A percentile compares a stretch with the other conserved stretches of the same genome.
These are phyloP conservation scores for Sigmodon hispidus DNA, from an alignment of 2,113 vertebrate species.

Conservation along the genomic window DNA sequence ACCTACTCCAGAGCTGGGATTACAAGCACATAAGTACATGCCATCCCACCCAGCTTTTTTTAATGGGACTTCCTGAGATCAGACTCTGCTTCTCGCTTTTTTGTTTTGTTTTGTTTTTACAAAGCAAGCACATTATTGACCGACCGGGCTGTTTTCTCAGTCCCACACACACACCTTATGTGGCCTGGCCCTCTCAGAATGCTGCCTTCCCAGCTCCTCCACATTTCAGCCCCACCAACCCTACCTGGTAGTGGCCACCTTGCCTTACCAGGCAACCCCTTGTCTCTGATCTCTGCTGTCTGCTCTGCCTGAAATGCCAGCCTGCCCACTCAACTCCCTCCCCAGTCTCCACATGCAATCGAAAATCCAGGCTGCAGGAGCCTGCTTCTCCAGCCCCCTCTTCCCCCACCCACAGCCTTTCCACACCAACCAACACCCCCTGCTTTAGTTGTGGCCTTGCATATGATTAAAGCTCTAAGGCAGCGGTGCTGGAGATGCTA, in stretches of 20 bases:
- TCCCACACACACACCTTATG: not conserved
- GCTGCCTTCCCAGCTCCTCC: not conserved
- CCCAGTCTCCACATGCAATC: not conserved
- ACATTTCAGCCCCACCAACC: not conserved
- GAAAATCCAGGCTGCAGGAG: constrained; percentile 4
- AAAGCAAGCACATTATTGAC: no score
- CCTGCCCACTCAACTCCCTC: not conserved
- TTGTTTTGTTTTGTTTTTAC: no score
- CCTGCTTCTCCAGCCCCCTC: not conserved
- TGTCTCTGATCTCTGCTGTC: not conserved
- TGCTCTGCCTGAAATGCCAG: not conserved
- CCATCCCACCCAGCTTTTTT: not conserved
- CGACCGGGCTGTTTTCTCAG: no score
- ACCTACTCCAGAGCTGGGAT: no score
- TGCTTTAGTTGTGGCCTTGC: not conserved
- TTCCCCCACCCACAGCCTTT: no score
- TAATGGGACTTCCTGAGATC: not conserved
- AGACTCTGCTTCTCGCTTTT: not conserved
- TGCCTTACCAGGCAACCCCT: not conserved
- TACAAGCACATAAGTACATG: not conserved
- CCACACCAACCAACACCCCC: not conserved
- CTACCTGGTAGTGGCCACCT: not conserved
- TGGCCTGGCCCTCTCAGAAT: not conserved
- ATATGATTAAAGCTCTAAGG: constrained; percentile 61
- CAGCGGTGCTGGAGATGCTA: not conserved